Conservation (phyloP, 2,888 invertebrate species). For the Anodontia alba region DNA sequence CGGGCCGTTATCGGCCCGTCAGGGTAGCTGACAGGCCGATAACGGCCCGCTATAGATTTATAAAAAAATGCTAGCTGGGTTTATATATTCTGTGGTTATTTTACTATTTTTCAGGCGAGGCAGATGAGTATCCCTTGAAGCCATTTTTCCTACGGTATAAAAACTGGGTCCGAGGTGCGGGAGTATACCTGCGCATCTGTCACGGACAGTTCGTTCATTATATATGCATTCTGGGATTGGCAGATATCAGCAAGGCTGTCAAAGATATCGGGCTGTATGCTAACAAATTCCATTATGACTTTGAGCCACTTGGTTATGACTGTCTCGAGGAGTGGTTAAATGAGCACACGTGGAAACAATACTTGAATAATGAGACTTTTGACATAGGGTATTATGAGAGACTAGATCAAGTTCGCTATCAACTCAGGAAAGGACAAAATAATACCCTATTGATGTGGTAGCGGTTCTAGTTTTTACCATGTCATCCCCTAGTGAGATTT, state of each 20-base stretch:
- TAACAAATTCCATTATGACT: constrained; percentile 29
- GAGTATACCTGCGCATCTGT: not conserved
- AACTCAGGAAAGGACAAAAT: not conserved
- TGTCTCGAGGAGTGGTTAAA: constrained; percentile 26
- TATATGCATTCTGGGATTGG: constrained; percentile 26
- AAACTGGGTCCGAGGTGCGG: too few species aligned
- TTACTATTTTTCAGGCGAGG: too few species aligned
- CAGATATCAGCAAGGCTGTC: constrained; percentile 7
- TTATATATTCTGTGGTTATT: too few species aligned
- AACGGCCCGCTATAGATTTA: too few species aligned
- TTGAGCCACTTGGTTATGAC: constrained; percentile 25
- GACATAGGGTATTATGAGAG: constrained; percentile 21
- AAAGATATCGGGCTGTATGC: constrained; percentile 24
- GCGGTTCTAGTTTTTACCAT: too few species aligned
- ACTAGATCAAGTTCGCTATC: constrained; percentile 7
- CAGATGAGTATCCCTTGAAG: too few species aligned
- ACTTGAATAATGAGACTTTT: constrained; percentile 12
- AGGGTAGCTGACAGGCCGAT: too few species aligned
- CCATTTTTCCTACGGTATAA: too few species aligned
- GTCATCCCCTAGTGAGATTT: too few species aligned
- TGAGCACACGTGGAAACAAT: constrained; percentile 30
- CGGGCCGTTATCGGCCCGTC: too few species aligned
- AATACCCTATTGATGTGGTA: too few species aligned
- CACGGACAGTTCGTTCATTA: constrained; percentile 20
- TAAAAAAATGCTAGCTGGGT: too few species aligned